phyloP scores from a whole-genome alignment of 2,888 invertebrate species.

The Thecocarcelia acutangulata region DNA sequence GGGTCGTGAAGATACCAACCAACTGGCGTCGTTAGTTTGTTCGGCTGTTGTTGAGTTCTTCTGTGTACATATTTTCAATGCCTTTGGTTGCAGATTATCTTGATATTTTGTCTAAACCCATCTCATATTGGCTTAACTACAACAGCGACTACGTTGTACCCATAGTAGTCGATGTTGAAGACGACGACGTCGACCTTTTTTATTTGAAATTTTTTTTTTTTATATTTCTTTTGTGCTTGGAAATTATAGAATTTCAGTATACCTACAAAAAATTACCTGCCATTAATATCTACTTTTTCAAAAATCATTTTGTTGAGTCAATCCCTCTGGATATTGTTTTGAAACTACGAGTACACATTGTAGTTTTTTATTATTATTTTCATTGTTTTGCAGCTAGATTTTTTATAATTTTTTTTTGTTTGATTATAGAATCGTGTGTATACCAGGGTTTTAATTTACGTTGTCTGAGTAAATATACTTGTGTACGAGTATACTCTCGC shows the following conservation, averaged over 20 bases:
- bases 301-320: slow-evolving; percentile 31
- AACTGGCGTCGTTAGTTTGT: slow-evolving; percentile 35
- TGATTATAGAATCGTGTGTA: slow-evolving; percentile 27
- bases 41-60: slow-evolving; percentile 49
- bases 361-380: slow-evolving; percentile 6
- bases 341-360: slow-evolving; percentile 14
- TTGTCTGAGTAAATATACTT: slow-evolving; percentile 15
- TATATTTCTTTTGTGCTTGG: slow-evolving; percentile 16
- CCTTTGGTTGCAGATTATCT: slow-evolving; percentile 59
- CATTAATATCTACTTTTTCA: slow-evolving; percentile 33
- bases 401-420: slow-evolving; percentile 20
- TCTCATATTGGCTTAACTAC: slow-evolving; percentile 30
- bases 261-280: slow-evolving; percentile 34
- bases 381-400: too few relatives aligned
- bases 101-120: slow-evolving; percentile 54
- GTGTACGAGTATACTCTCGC: neutral
- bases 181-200: slow-evolving; percentile 30
- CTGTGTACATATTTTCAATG: slow-evolving; percentile 42
- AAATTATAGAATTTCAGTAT: slow-evolving; percentile 52
- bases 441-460: slow-evolving; percentile 46
- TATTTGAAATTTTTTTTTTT: neutral
- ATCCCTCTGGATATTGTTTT: slow-evolving; percentile 46
- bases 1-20: slow-evolving; percentile 39
- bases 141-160: slow-evolving; percentile 14
- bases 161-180: slow-evolving; percentile 7